Conservation (phyloP, 2,797 vertebrate genomes). For the Enteromius argenteus region DNA sequence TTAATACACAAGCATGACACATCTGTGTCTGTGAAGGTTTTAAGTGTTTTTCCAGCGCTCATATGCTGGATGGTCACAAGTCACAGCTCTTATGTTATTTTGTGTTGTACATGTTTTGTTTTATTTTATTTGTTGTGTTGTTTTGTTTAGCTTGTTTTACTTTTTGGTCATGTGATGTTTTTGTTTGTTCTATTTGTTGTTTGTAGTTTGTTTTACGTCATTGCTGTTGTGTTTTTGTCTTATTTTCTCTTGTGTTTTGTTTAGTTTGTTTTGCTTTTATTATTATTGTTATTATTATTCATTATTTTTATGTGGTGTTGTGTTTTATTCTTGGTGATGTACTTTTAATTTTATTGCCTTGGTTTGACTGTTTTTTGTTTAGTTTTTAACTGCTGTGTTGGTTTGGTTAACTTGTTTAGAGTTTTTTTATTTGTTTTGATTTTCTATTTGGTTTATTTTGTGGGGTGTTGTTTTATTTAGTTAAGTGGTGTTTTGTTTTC, state of each 20-base stretch:
- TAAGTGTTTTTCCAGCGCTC: conserved; percentile 48
- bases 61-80: conserved; percentile 49
- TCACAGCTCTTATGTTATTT: conserved; percentile 18
- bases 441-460: neutral
- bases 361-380: no score
- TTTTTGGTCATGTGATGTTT: no score
- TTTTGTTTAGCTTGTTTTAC: no score
- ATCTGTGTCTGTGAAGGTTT: conserved; percentile 25
- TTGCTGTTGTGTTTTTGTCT: neutral
- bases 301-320: no score
- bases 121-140: neutral
- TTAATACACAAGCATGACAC: conserved; percentile 21
- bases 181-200: neutral
- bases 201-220: neutral
- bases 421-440: neutral
- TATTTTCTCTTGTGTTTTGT: neutral
- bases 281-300: no score
- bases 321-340: no score
- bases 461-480: no score
- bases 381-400: no score
- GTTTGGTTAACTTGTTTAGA: no score
- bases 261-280: neutral
- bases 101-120: neutral
- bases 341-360: no score
- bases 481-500: neutral